Percentiles rank a stretch among this genome's conserved stretches.
Evolutionary conservation across 2,797 vertebrate species (phyloP).

Genomic region (Sparus aurata): DNA sequence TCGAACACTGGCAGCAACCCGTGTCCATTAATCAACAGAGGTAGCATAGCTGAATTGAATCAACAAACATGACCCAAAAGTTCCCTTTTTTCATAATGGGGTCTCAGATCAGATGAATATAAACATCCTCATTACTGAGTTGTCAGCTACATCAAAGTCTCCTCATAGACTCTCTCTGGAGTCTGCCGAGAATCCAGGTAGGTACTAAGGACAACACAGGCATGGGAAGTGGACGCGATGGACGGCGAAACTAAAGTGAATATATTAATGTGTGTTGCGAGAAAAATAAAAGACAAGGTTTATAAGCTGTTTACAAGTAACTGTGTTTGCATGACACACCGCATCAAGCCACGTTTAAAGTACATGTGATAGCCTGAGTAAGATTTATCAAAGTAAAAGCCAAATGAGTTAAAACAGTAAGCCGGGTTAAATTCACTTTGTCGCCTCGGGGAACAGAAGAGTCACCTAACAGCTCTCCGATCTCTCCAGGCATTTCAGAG

Average conservation of each 20-base stretch:
- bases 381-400: slow-evolving; percentile 7
- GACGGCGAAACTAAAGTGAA: background rate
- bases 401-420: slow-evolving; percentile 11
- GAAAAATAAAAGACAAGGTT: background rate
- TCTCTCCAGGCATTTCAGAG: background rate
- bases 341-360: no score
- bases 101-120: slow-evolving; percentile 39
- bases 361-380: background rate
- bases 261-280: background rate
- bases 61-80: slow-evolving; percentile 54
- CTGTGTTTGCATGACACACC: background rate
- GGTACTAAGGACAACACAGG: background rate
- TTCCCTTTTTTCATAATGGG: slow-evolving; percentile 28
- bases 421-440: background rate
- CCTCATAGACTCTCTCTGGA: slow-evolving; percentile 13
- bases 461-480: background rate
- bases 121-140: slow-evolving; percentile 42
- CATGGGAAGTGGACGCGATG: background rate
- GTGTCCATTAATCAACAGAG: slow-evolving; percentile 40
- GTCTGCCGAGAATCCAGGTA: slow-evolving; percentile 18
- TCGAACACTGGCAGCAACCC: slow-evolving; percentile 26
- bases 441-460: background rate
- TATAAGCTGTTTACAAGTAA: background rate
- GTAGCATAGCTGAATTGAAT: slow-evolving; percentile 29
- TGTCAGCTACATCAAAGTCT: slow-evolving; percentile 33